phyloP scores from a whole-genome alignment of 2,113 vertebrate species.

The Chlorodrepanis virens region DNA sequence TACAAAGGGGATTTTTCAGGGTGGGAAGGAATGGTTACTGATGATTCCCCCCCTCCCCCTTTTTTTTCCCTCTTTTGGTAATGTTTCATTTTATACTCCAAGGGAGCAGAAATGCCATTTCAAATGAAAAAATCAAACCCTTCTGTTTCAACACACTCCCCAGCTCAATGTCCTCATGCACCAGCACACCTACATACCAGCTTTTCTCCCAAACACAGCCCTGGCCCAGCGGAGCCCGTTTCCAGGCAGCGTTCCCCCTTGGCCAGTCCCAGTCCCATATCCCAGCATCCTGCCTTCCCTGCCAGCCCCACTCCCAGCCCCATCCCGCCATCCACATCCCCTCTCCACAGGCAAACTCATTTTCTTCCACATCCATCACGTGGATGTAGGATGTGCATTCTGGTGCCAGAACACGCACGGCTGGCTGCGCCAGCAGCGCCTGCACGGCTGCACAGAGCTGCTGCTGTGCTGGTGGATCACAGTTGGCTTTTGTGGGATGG shows the following conservation, averaged over 20 bases:
- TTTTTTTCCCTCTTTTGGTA: background rate
- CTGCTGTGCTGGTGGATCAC: background rate
- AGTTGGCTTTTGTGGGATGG: background rate
- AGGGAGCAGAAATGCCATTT: conserved; percentile 14
- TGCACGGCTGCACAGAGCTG: background rate
- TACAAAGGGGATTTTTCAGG: background rate
- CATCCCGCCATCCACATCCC: background rate
- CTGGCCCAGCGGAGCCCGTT: background rate
- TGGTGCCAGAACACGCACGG: conserved; percentile 26
- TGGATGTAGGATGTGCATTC: background rate
- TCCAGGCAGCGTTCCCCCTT: background rate
- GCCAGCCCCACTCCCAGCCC: background rate
- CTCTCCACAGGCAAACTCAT: background rate
- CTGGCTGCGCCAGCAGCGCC: background rate
- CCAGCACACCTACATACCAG: conserved; percentile 21
- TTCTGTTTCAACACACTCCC: background rate
- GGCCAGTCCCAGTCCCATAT: background rate
- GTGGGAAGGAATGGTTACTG: background rate
- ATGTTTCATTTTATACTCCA: background rate
- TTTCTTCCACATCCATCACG: background rate
- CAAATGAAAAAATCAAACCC: conserved; percentile 9
- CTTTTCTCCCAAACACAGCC: background rate
- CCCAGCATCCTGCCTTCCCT: background rate
- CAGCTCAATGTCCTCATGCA: background rate
- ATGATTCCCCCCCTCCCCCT: rapidly evolving